Base-by-base conservation (phyloP, 2,113 vertebrate genomes). In the Elephantulus edwardii region DNA sequence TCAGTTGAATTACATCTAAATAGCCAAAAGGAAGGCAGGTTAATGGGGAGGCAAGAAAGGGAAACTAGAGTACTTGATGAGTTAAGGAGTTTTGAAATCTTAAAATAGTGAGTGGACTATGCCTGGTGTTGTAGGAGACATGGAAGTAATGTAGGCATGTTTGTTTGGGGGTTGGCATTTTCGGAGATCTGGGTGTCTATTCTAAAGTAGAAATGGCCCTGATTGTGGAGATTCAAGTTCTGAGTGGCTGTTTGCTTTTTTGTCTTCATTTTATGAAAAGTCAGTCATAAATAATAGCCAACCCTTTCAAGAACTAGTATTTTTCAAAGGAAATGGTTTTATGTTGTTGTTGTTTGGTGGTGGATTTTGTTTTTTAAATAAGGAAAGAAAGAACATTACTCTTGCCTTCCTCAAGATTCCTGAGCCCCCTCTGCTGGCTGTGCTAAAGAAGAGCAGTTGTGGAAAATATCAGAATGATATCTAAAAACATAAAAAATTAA, bases 371-470 rank as follows among this genome's bases (percentile, higher is more conserved):
- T 17, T 28, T 77, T 3, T 74, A 6, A 8, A 20, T 35, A n/a
- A n/a, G n/a, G n/a, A n/a, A n/a, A n/a, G n/a, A n/a, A n/a, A n/a
- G n/a, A n/a, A n/a, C n/a, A n/a, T n/a, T n/a, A n/a, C n/a, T 77
- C 52, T 92, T 75, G 30, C 38, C n/a, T 90, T 93, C 70, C 93
- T 87, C 56, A 89, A 86, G 72, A 81, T 85, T 96, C 90, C 90
- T 60, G 93, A 92, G 95, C 95, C 74, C 96, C 96, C 95, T 95
- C 96, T 96, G 89, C 94, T 96, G 96, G 96, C 52, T 83, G 30
- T 44, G 44, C 9, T 77, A 35, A 64, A 82, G 90, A 95, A 96
- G 75, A 92, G 68, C 96, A 92, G n/a, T 62, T 33, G 68, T 84
- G 26, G 56, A 91, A 91, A 90, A 40, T 19, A 79, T n/a, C n/a